Conservation (phyloP, 2,797 vertebrate genomes). For the Hyperoplus lanceolatus region DNA sequence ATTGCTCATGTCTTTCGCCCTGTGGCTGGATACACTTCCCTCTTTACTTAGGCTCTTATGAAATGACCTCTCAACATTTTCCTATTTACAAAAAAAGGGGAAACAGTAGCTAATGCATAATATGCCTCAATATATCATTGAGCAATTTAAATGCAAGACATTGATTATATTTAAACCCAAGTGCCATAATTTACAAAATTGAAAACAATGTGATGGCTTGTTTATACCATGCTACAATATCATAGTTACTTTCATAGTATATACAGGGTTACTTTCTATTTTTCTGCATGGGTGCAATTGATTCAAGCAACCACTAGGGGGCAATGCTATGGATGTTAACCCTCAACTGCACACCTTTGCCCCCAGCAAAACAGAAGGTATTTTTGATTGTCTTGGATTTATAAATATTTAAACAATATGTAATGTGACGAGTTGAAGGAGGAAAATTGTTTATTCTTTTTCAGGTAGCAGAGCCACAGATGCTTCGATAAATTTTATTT, state of each 20-base stretch:
- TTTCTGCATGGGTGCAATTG: neutral
- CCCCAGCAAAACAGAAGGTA: no score
- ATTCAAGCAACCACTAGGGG: slow-evolving; percentile 38
- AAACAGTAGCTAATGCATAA: neutral
- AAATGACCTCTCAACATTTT: slow-evolving; percentile 28
- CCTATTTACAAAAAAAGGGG: neutral
- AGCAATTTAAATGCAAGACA: neutral
- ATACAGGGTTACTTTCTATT: neutral
- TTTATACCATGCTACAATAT: neutral
- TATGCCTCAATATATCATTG: neutral
- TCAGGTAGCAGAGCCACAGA: no score
- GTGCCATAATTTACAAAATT: neutral
- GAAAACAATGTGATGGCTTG: neutral
- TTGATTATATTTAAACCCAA: neutral
- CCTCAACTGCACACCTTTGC: neutral
- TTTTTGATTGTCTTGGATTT: neutral
- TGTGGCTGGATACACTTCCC: slow-evolving; percentile 42
- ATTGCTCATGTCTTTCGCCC: slow-evolving; percentile 54
- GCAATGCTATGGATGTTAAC: neutral
- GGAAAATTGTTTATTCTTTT: no score
- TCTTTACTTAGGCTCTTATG: slow-evolving; percentile 15
- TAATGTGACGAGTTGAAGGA: no score
- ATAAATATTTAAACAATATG: neutral
- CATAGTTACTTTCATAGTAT: neutral
- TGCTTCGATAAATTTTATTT: no score